Conservation (phyloP, 2,888 invertebrate species). For the Rhagium mordax region DNA sequence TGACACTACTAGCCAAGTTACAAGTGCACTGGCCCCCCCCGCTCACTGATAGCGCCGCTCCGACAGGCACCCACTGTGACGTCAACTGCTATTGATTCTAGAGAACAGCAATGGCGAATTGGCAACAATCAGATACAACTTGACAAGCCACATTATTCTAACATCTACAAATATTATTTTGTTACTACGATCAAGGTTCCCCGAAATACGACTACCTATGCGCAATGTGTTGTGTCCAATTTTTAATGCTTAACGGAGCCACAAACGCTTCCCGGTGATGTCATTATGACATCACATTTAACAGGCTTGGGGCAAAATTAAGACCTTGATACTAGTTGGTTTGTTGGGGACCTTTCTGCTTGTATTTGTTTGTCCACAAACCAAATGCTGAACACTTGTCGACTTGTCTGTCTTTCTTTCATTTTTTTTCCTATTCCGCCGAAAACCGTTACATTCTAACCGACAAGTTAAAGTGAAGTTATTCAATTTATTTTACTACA, state of each 20-base stretch:
- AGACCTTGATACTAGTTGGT: constrained; percentile 66
- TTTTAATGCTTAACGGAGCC: constrained; percentile 53
- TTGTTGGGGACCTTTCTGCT: constrained; percentile 56
- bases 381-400: constrained; percentile 19
- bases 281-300: constrained; percentile 72
- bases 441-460: not conserved
- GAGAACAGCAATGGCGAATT: constrained; percentile 66
- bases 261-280: constrained; percentile 70
- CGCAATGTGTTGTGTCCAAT: constrained; percentile 41
- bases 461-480: not conserved
- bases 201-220: constrained; percentile 49
- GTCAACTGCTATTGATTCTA: constrained; percentile 70
- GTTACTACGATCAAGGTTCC: constrained; percentile 33
- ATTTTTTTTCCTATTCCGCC: not conserved
- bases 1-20: constrained; percentile 71
- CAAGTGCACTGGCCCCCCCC: constrained; percentile 69
- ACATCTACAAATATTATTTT: constrained; percentile 28
- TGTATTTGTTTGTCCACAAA: constrained; percentile 47
- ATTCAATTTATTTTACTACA: no score
- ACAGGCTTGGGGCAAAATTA: constrained; percentile 66
- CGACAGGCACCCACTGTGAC: constrained; percentile 66
- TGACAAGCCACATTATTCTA: constrained; percentile 24
- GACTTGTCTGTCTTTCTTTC: not conserved
- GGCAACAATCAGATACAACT: constrained; percentile 47
- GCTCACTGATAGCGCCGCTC: constrained; percentile 68